Evolutionary conservation across 2,888 invertebrate genomes (phyloP).

Genomic region (Cepaea hortensis): DNA sequence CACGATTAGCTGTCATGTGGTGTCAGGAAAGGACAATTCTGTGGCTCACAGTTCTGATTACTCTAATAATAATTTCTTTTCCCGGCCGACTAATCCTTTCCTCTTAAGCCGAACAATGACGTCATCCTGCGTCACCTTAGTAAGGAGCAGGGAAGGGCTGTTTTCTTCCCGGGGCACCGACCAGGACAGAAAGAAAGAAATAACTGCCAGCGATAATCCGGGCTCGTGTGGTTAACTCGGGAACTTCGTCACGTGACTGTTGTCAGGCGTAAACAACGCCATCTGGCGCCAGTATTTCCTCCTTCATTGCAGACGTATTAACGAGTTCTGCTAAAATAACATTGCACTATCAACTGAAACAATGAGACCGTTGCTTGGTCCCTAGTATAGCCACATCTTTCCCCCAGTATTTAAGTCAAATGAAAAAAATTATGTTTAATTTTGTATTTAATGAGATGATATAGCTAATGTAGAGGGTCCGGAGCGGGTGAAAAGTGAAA

Average conservation of each 20-base stretch:
- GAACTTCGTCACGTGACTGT: conserved; percentile 33
- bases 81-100: conserved; percentile 9
- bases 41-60: conserved; percentile 26
- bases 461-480: too few species aligned
- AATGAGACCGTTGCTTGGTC: neutral
- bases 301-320: neutral
- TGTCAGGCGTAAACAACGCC: conserved; percentile 40
- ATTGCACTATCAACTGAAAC: neutral
- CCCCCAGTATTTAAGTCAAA: too few species aligned
- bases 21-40: conserved; percentile 25
- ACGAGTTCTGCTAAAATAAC: conserved; percentile 16
- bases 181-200: conserved; percentile 17
- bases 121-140: conserved; percentile 28
- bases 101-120: conserved; percentile 26
- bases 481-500: too few species aligned
- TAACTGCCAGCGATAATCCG: conserved; percentile 27
- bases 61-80: conserved; percentile 35
- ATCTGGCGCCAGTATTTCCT: conserved; percentile 35
- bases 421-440: too few species aligned
- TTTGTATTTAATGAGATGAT: too few species aligned
- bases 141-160: neutral
- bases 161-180: neutral
- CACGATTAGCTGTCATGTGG: conserved; percentile 21
- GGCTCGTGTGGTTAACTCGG: conserved; percentile 41
- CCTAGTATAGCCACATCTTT: too few species aligned